A percentile compares a stretch with the other conserved stretches of the same genome.
Conservation (phyloP, 1,140 invertebrate species). For the Dinoponera quadriceps region DNA sequence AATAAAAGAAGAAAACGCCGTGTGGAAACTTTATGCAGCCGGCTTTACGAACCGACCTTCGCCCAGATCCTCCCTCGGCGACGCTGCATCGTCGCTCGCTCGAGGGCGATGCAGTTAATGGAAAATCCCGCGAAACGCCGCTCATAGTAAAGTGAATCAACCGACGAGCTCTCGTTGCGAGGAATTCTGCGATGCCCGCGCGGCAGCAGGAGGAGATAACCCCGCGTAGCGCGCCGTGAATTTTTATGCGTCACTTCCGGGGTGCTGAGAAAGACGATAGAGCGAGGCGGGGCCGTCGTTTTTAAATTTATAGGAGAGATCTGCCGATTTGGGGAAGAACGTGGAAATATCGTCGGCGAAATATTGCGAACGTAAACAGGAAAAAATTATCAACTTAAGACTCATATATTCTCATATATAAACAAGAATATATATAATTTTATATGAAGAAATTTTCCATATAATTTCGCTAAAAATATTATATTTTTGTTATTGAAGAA, state of each 20-base stretch:
- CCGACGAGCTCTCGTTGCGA: neutral
- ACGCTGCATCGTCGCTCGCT: conserved; percentile 26
- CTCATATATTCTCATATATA: too few species aligned
- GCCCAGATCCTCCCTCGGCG: conserved; percentile 36
- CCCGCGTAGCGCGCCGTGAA: neutral
- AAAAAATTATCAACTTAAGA: too few species aligned
- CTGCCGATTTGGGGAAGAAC: neutral
- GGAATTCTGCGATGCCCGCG: neutral
- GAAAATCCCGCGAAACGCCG: conserved; percentile 35
- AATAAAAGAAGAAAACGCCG: neutral
- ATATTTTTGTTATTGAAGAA: too few species aligned
- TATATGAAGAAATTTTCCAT: too few species aligned
- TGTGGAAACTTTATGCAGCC: conserved; percentile 37
- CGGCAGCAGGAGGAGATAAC: neutral
- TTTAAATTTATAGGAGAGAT: neutral
- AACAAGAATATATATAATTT: too few species aligned
- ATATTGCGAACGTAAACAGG: too few species aligned
- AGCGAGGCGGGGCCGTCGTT: neutral
- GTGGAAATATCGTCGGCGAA: too few species aligned
- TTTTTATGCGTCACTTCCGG: neutral
- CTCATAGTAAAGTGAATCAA: conserved; percentile 35
- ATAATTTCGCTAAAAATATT: too few species aligned
- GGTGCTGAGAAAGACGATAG: neutral
- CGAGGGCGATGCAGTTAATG: conserved; percentile 37
- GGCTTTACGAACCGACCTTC: conserved; percentile 60